Evolutionary conservation across 1,140 invertebrate species (phyloP), one percentile per base, ranked within the genome.

Genomic region (Lepidurus couesii): DNA sequence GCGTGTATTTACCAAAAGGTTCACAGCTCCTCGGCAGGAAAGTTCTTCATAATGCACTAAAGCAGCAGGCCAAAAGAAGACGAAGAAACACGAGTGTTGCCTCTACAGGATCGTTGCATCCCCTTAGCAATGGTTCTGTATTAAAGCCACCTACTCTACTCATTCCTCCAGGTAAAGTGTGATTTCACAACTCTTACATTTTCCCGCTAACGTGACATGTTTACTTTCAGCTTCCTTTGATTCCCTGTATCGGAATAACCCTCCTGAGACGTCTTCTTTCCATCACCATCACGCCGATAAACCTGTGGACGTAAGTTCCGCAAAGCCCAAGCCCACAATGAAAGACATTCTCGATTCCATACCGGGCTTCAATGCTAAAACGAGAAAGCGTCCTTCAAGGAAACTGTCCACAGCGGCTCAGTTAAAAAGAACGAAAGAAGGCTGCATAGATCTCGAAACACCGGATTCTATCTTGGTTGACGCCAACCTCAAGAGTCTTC

Each of bases 391-490:
- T 80, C 87, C 90, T 78, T 92, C 91, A 81, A 93, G 95, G 84
- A 93, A 93, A 84, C 85, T 95, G 80, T 95, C 93, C 76, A 92
- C 93, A 79, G 95, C 95, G 75, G 95, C 95, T 78, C 95, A 98
- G 85, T 87, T 98, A 79, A 94, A 96, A 83, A 93, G 95, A 85
- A 94, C 92, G 21, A 93, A 93, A 85, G 94, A 96, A 86, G 95
- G 95, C 47, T 93, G 93, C 83, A 94, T 98, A 80, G 96, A 98
- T 87, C 87, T 98, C 82, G 95, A 97, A 87, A 96, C 95, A 44
- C 95, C 96, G n/a, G 95, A 97, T 83, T 98, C 96, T 74, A 96
- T 98, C 82, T 88, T 98, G 82, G 93, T 95, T 24, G 94, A 95
- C 82, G 95, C 93, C 1, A 97, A 97, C 87, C 88, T 98, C 75